Evolutionary conservation across 1,140 invertebrate genomes (phyloP).

Genomic region (Ceratitis capitata): DNA sequence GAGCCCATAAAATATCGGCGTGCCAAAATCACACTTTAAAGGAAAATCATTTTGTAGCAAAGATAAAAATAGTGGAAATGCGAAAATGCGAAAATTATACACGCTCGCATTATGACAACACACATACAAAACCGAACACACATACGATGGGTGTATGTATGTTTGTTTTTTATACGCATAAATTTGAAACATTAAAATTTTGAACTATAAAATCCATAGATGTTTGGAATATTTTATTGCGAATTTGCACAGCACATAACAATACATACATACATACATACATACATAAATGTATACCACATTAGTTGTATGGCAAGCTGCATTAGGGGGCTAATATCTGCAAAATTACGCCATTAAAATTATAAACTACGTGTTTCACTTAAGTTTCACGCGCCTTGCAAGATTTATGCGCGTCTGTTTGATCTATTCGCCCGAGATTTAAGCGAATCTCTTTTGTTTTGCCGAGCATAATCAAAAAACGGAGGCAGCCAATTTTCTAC

Average conservation of each 20-base stretch:
- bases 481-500: neutral
- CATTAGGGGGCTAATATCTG: neutral
- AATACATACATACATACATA: neutral
- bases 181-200: neutral
- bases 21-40: neutral
- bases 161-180: no score
- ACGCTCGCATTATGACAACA: conserved; percentile 32
- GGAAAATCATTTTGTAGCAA: neutral
- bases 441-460: neutral
- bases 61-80: conserved; percentile 56
- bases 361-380: conserved; percentile 45
- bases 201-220: neutral
- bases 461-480: neutral
- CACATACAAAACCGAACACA: conserved; percentile 39
- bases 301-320: no score
- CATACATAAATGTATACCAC: neutral
- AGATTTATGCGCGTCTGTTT: conserved; percentile 58
- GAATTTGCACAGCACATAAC: neutral
- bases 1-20: conserved; percentile 37
- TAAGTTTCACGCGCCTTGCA: conserved; percentile 43
- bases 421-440: conserved; percentile 22
- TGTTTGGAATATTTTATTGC: conserved; percentile 39
- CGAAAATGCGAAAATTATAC: conserved; percentile 64
- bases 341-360: conserved; percentile 36
- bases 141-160: no score